These are phyloP conservation scores for Euphonia xanthogaster DNA, from an alignment of 2,797 vertebrate genomes.

Conservation along the genomic window DNA sequence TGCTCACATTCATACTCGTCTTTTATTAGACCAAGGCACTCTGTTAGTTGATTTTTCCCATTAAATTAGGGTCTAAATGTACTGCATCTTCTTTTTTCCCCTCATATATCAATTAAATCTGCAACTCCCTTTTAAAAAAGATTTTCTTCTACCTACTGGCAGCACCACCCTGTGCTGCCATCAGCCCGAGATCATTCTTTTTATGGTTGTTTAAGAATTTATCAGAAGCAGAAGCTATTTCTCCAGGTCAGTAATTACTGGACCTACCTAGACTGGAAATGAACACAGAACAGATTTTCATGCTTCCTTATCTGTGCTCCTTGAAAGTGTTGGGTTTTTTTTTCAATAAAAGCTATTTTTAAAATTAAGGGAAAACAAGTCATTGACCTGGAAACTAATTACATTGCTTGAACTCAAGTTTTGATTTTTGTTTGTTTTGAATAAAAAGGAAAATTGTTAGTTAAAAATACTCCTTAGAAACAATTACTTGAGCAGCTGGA, in stretches of 20 bases:
- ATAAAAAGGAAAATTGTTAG: background rate
- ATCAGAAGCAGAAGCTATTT: slow-evolving; percentile 25
- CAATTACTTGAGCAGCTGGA: background rate
- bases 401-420: background rate
- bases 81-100: background rate
- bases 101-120: background rate
- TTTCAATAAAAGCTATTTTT: background rate
- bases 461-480: background rate
- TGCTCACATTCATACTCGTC: background rate
- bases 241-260: slow-evolving; percentile 13
- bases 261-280: background rate
- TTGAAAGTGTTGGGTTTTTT: background rate
- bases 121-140: background rate
- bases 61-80: background rate
- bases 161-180: background rate
- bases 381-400: background rate
- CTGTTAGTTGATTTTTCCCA: background rate
- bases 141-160: background rate
- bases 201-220: slow-evolving; percentile 12
- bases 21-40: background rate
- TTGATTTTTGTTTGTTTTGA: background rate
- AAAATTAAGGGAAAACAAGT: background rate
- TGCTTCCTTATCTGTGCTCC: background rate
- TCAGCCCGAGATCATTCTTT: background rate
- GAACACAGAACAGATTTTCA: background rate